These are phyloP conservation scores for Diaprepes abbreviatus DNA, from an alignment of 2,888 invertebrate genomes.

Conservation along the genomic window DNA sequence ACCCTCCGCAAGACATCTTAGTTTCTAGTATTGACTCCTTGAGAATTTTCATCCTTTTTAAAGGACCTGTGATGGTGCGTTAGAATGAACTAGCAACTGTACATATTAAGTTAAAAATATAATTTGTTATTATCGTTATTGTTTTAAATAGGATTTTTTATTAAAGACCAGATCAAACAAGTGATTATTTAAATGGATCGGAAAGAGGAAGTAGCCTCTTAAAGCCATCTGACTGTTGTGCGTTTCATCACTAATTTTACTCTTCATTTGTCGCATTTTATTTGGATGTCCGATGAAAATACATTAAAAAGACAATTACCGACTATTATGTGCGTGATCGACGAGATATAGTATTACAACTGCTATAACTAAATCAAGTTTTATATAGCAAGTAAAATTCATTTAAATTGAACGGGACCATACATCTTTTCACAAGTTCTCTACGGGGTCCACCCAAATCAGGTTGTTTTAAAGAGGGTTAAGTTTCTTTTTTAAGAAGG, in stretches of 20 bases:
- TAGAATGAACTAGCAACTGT: slow-evolving; percentile 54
- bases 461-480: too few species aligned
- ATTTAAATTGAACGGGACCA: too few species aligned
- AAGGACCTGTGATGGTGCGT: slow-evolving; percentile 64
- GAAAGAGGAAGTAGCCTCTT: slow-evolving; percentile 62
- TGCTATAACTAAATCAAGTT: too few species aligned
- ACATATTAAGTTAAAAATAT: slow-evolving; percentile 52
- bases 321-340: slow-evolving; percentile 3
- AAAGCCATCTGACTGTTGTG: slow-evolving; percentile 62
- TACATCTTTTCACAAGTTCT: too few species aligned
- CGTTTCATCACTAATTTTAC: slow-evolving; percentile 53
- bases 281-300: slow-evolving; percentile 52
- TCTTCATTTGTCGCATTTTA: slow-evolving; percentile 51
- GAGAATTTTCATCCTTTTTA: slow-evolving; percentile 39
- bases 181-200: slow-evolving; percentile 45
- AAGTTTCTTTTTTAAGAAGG: too few species aligned
- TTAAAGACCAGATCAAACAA: slow-evolving; percentile 60
- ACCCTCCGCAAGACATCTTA: slow-evolving; percentile 36
- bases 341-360: too few species aligned
- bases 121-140: slow-evolving; percentile 53
- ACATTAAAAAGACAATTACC: slow-evolving; percentile 49
- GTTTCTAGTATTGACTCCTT: slow-evolving; percentile 46
- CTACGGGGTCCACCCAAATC: too few species aligned
- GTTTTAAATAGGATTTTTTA: slow-evolving; percentile 43
- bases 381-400: too few species aligned